Percentiles rank a stretch among this genome's conserved stretches.
These are phyloP conservation scores for Dipodomys ordii DNA, from an alignment of 2,113 vertebrate genomes.

Conservation along the genomic window DNA sequence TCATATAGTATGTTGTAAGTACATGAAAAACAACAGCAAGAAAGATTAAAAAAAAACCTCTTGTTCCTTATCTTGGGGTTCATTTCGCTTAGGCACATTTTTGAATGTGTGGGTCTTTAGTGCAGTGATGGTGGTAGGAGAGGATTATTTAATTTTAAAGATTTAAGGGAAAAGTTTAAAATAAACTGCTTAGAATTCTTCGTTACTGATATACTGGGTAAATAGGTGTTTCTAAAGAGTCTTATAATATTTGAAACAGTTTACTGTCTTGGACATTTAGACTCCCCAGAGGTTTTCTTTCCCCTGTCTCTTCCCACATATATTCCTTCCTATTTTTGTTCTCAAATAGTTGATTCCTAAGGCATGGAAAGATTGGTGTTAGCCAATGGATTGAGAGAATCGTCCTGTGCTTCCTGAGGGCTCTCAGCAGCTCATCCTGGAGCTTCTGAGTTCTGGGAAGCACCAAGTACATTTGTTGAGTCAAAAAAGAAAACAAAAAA, in stretches of 20 bases:
- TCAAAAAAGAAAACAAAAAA: neutral
- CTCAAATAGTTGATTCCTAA: conserved; percentile 52
- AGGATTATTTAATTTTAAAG: neutral
- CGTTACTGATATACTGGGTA: neutral
- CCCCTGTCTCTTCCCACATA: neutral
- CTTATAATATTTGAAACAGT: neutral
- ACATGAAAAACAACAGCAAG: no score
- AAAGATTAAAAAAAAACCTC: no score
- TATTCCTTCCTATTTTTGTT: neutral
- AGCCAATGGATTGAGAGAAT: neutral
- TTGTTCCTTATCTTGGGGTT: no score
- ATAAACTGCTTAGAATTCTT: conserved; percentile 30
- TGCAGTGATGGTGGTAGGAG: neutral
- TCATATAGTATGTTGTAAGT: no score
- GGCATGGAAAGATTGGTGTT: neutral
- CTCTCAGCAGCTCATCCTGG: conserved; percentile 20
- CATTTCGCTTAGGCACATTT: no score
- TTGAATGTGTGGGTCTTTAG: neutral
- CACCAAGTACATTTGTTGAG: conserved; percentile 28
- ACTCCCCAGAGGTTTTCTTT: neutral
- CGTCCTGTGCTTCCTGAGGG: conserved; percentile 14
- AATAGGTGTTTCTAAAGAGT: neutral
- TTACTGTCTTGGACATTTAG: conserved; percentile 25
- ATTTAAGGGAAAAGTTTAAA: conserved; percentile 8
- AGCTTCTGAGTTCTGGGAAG: conserved; percentile 40